Base-by-base conservation (phyloP, 2,888 invertebrate species). In the Drosophila macrothrix region DNA sequence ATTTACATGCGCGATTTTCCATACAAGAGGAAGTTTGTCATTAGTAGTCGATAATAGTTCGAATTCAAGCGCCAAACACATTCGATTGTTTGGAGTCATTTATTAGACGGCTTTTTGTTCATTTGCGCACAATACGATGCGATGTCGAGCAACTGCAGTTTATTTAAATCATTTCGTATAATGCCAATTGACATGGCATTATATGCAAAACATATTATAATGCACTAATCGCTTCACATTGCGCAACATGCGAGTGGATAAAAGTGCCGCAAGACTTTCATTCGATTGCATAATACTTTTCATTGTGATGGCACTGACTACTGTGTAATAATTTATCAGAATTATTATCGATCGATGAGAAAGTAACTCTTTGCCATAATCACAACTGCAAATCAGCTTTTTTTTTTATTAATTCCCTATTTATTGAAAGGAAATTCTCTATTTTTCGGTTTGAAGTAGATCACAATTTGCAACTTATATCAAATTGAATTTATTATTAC, bases 1-100 rank as follows among this genome's bases (percentile, higher is more conserved):
- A 80, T 89, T 84, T 76, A 64, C 66, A 78, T 81, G 68, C 25
- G 50, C 54, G 53, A 43, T 64, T 61, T 66, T 55, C 71, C 71
- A 88, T 88, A 88, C 75, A 46, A 46, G 73, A 88, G 90, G 90
- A 90, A 86, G 86, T 80, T 76, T 72, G 73, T 76, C 80, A 88
- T 85, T 88, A 88, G 71, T 31, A 49, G 65, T 35, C 22, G 46
- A 46, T 46, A 46, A 46, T 46, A 14, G 19, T 62, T 62, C 70
- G 80, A 86, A 88, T 86, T 73, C 86, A 73, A 63, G 72, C 46
- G 54, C n/a, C 60, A 58, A 53, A 59, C 65, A 59, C 50, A 68
- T 63, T 74, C 59, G 52, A 64, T 61, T 50, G 9, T 56, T 73
- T 49, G 59, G 61, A 61, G 64, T 49, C 83, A 78, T 80, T 89